Evolutionary conservation across 2,888 invertebrate genomes (phyloP), one percentile per base, ranked within the genome.

Genomic region (Bursaphelenchus okinawaensis): DNA sequence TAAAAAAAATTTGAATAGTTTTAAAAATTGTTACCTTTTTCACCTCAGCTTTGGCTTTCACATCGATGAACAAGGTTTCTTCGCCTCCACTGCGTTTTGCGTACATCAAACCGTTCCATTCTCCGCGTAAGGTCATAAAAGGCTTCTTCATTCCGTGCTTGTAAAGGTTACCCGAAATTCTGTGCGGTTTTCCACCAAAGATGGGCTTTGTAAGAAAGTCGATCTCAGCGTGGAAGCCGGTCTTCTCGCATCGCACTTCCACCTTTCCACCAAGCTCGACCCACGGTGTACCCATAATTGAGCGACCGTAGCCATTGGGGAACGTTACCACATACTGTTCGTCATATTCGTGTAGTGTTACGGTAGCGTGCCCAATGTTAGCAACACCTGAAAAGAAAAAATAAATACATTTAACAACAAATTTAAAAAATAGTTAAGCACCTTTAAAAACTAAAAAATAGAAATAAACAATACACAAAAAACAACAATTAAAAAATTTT

Each of bases 241-340:
- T 93, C 84, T 96, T 72, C 55, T 79, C 89, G 84, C 96, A 98
- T 63, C 88, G 89, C 69, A 98, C 91, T 63, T 88, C 88, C 0
- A 93, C 91, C 1, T 90, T 89, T 16, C 98, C 98, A 63, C 96
- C 96, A 23, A 99, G 86, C 84, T 99, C 98, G 80, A 99, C 91
- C 96, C 98, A 99, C 1, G 98, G 98, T 62, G 95, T 91, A 50
- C 94, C 93, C 80, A 98, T 86, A 80, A 96, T 96, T 58, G 94
- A 95, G 84, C 94, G 69, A 29, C 95, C 98, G 85, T 98, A 99
- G 69, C 94, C 98, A 85, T 92, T 95, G 12, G 98, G 98, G 86
- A 98, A 99, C 55, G 93, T 93, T 58, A 95, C 87, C 65, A 91
- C 88, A 84, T 98, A 98, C 81, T 95, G 92, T 83, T 98, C 96